phyloP scores from a whole-genome alignment of 2,113 vertebrate species.

The Centropus bengalensis region DNA sequence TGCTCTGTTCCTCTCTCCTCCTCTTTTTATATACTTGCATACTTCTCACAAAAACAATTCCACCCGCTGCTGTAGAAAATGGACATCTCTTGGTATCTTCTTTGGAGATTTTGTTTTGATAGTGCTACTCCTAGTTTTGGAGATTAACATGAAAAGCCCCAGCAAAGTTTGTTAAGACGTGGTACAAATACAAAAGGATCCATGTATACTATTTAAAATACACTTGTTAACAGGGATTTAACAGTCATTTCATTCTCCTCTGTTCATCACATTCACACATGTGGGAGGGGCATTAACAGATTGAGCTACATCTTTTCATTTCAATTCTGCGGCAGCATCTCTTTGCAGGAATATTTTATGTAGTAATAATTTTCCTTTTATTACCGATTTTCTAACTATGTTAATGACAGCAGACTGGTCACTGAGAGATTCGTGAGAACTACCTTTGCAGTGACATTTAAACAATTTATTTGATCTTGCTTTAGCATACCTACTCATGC shows the following conservation, averaged over 20 bases:
- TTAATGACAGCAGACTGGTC: conserved; percentile 71
- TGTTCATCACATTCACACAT: conserved; percentile 54
- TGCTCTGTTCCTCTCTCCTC: not conserved
- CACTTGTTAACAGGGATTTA: conserved; percentile 42
- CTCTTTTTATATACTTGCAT: not conserved
- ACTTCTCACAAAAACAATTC: not conserved
- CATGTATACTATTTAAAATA: conserved; percentile 22
- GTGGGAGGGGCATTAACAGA: conserved; percentile 65
- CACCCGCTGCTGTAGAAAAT: not conserved
- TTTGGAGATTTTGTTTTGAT: conserved; percentile 33
- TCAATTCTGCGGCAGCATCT: conserved; percentile 65
- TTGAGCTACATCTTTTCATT: conserved; percentile 78
- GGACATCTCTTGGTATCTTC: not conserved
- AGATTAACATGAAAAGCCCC: not conserved
- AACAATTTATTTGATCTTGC: conserved; percentile 80
- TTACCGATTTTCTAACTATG: conserved; percentile 76
- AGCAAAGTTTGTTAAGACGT: not conserved
- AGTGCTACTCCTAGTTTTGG: not conserved
- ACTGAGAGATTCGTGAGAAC: conserved; percentile 72
- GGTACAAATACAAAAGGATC: conserved; percentile 1
- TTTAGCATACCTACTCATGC: conserved; percentile 80
- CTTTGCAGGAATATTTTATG: conserved; percentile 76
- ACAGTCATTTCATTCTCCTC: conserved; percentile 48
- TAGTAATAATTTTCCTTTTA: conserved; percentile 72
- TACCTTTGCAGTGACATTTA: conserved; percentile 76